Base-by-base conservation (phyloP, 1,140 invertebrate genomes). In the Phocides pigmalion region DNA sequence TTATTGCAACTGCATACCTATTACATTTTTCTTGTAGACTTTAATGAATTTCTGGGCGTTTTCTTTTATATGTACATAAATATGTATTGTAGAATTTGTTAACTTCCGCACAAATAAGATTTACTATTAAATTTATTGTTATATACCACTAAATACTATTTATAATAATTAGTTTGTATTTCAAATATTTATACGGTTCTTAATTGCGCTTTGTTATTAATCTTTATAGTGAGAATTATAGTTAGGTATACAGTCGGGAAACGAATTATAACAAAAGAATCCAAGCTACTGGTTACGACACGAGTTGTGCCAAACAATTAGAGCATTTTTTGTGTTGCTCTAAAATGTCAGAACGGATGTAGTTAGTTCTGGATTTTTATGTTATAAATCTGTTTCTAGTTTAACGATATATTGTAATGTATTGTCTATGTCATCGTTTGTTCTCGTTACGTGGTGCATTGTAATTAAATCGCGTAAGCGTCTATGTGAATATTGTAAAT, bases 401-500 rank as follows among this genome's bases (percentile, higher is more conserved):
- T 22, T 53, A 39, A 39, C 50, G 14, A 42, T 16, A 20, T 54
- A 14, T 56, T 56, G 19, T 54, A 14, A 42, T 56, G 19, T 32
- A 32, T 11, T 37, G 12, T 59, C 16, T 11, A 11, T 47, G 16
- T 47, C 41, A 39, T 32, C 9, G 44, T 61, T 32, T 46, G n/a
- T 49, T 61, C 32, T 61, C 16, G 16, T 59, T 56, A 47, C n/a
- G 20, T 50, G 46, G 51, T 50, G 46, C 25, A 59, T 66, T 66
- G 41, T 46, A 62, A 54, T 32, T 54, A 44, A 46, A 47, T 47
- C 44, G 51, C 19, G 19, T 64, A 14, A 14, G 41, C 16, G 50
- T 64, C 54, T 68, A 54, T 75, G 68, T 78, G 71, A 73, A 71
- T 76, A 74, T 68, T 80, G 78, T 84, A 84, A 80, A 81, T 80